These are phyloP conservation scores for Cirrhinus mrigala DNA, from an alignment of 2,797 vertebrate genomes.

Conservation along the genomic window DNA sequence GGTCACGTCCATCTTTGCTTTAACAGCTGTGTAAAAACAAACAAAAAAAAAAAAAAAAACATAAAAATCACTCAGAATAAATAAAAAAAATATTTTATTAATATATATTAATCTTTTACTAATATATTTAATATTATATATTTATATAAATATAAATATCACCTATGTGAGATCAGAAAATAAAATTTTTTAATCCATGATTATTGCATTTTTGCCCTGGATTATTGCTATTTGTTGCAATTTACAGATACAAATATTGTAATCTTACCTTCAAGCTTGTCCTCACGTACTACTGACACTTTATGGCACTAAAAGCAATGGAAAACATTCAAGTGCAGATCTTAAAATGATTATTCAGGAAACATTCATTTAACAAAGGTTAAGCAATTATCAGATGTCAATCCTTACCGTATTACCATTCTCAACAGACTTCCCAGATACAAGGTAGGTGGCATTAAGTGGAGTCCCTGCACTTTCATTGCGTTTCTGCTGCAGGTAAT, in stretches of 20 bases:
- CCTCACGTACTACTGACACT: conserved; percentile 93
- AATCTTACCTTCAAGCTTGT: conserved; percentile 88
- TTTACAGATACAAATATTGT: background rate
- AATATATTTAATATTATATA: background rate
- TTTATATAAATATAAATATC: background rate
- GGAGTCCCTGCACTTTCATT: conserved; percentile 86
- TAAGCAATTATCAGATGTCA: background rate
- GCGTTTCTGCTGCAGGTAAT: conserved; percentile 92
- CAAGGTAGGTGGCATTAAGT: conserved; percentile 92
- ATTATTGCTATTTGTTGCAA: background rate
- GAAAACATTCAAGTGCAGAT: background rate
- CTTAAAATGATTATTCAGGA: background rate
- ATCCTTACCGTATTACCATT: conserved; percentile 84
- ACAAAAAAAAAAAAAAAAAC: no score
- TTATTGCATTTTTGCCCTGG: background rate
- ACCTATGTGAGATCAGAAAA: background rate
- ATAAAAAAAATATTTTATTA: no score
- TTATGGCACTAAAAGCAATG: conserved; percentile 87
- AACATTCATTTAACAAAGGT: background rate
- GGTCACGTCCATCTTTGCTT: conserved; percentile 85
- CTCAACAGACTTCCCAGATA: conserved; percentile 86
- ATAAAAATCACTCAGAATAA: no score
- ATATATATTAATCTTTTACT: no score
- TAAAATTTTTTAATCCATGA: background rate
- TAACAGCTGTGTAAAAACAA: conserved; percentile 79